These are phyloP conservation scores for Ectropis grisescens DNA, from an alignment of 1,140 invertebrate genomes.

Conservation along the genomic window DNA sequence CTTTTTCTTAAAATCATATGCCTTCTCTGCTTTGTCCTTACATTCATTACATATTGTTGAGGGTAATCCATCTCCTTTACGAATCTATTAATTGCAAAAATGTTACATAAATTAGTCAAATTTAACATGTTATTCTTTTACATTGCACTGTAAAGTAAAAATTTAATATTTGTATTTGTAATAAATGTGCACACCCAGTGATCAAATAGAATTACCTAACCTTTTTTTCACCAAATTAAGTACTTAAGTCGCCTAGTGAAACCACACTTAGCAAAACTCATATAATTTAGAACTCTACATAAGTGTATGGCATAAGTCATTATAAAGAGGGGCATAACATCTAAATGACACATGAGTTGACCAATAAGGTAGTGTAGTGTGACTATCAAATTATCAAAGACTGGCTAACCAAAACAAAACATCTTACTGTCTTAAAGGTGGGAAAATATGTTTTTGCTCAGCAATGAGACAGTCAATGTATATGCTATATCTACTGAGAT, in stretches of 20 bases:
- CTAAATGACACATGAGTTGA: too few relatives aligned
- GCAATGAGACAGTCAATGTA: too few relatives aligned
- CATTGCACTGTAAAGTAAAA: too few relatives aligned
- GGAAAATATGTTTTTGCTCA: too few relatives aligned
- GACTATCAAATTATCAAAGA: too few relatives aligned
- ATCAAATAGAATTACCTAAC: not conserved
- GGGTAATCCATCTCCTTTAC: constrained; percentile 35
- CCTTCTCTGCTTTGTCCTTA: constrained; percentile 34
- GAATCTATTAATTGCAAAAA: constrained; percentile 24
- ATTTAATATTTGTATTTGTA: not conserved
- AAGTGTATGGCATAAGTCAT: not conserved
- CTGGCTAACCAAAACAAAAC: too few relatives aligned
- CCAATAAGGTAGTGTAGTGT: too few relatives aligned
- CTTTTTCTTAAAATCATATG: constrained; percentile 38
- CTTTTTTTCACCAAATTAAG: not conserved
- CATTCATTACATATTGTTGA: constrained; percentile 36
- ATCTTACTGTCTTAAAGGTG: too few relatives aligned
- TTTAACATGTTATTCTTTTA: not conserved
- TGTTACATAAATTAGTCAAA: not conserved
- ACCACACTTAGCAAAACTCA: too few relatives aligned
- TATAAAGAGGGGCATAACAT: too few relatives aligned
- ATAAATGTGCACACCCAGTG: not conserved
- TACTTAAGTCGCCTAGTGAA: not conserved
- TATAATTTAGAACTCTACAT: not conserved
- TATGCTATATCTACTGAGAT: too few relatives aligned